These are phyloP conservation scores for Apocheima hispidaria DNA, from an alignment of 2,888 invertebrate species.

Conservation along the genomic window DNA sequence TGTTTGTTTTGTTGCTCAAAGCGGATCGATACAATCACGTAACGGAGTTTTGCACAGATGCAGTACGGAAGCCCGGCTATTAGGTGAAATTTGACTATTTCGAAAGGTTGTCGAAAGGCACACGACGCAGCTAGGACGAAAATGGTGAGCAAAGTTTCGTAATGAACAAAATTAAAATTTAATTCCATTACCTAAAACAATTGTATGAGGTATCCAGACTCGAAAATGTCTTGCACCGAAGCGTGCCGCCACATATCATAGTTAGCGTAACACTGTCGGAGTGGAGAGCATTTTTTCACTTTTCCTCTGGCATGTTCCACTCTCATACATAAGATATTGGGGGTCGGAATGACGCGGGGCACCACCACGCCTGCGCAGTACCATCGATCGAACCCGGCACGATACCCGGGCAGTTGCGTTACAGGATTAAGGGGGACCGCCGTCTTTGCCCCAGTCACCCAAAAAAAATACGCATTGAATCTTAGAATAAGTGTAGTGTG, in stretches of 20 bases:
- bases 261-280: constrained; percentile 48
- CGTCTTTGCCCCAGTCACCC: constrained; percentile 57
- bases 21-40: too few species aligned
- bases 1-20: too few species aligned
- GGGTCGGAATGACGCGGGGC: constrained; percentile 69
- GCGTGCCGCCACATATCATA: constrained; percentile 46
- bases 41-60: too few species aligned
- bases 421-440: constrained; percentile 54
- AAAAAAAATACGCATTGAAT: constrained; percentile 74
- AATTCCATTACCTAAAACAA: background rate
- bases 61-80: too few species aligned
- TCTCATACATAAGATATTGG: constrained; percentile 84
- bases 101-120: too few species aligned
- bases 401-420: constrained; percentile 75
- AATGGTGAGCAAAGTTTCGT: background rate
- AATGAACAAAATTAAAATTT: background rate
- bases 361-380: constrained; percentile 72
- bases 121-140: too few species aligned
- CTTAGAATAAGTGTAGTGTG: constrained; percentile 56
- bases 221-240: constrained; percentile 12
- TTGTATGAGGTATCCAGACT: background rate
- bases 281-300: constrained; percentile 63
- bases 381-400: constrained; percentile 75
- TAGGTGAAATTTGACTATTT: too few species aligned
- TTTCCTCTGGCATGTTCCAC: constrained; percentile 68